These are phyloP conservation scores for Onthophagus sagittarius DNA, from an alignment of 2,888 invertebrate species.

Conservation along the genomic window DNA sequence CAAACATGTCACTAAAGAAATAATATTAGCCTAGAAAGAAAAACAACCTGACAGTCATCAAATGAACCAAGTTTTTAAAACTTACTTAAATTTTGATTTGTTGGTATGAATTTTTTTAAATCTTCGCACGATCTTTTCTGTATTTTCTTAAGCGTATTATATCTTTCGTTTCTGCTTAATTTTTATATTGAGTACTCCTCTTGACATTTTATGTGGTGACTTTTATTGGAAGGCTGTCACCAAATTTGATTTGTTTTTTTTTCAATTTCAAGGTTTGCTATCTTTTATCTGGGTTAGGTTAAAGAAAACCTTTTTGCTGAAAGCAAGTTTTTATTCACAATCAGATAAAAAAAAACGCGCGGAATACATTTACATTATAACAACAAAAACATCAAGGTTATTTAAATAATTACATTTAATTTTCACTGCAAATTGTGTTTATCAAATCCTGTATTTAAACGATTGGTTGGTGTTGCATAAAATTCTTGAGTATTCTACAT, in stretches of 20 bases:
- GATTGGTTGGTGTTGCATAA: too few relatives aligned
- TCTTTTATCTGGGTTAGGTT: background rate
- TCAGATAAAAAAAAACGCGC: too few relatives aligned
- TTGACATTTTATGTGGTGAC: constrained; percentile 8
- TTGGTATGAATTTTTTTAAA: background rate
- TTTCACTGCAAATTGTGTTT: too few relatives aligned
- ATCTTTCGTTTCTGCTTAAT: constrained; percentile 1
- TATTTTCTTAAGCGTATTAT: background rate
- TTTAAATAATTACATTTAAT: too few relatives aligned
- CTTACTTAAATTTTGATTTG: constrained; percentile 12
- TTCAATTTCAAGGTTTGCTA: background rate
- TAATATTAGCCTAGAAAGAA: constrained; percentile 6
- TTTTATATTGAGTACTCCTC: constrained; percentile 2
- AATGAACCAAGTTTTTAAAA: background rate
- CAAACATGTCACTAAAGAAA: constrained; percentile 6
- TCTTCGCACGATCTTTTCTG: background rate
- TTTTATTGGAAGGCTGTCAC: background rate
- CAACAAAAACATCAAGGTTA: too few relatives aligned
- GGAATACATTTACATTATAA: too few relatives aligned
- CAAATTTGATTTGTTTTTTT: background rate
- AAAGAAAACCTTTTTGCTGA: too few relatives aligned
- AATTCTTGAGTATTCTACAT: too few relatives aligned
- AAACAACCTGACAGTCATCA: background rate
- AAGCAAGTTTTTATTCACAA: too few relatives aligned
- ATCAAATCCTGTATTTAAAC: too few relatives aligned